Base-by-base conservation (phyloP, 1,140 invertebrate species). In the Linepithema humile region DNA sequence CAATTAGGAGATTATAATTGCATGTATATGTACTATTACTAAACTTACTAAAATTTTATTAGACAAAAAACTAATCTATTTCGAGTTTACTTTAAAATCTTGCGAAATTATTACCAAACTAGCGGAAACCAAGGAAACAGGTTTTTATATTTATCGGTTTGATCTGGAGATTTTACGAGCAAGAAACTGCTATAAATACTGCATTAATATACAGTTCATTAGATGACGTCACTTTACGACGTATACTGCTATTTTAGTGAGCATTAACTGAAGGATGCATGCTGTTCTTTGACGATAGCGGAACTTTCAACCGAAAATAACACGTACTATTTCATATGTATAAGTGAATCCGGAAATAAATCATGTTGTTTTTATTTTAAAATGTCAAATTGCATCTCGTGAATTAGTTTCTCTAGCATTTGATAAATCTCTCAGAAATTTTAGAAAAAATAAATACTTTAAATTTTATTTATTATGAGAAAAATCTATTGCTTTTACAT, bases 141-240 rank as follows among this genome's bases (percentile, higher is more conserved):
- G 85, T 55, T 88, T 83, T 67, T 40, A 77, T 90, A 90, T 89
- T 90, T 91, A 88, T 92, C 84, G 78, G 87, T 87, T 91, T 85
- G 78, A 60, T 43, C 59, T 20, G 62, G 82, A 85, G 64, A 82
- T 74, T 89, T 91, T 89, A 91, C 83, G 87, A 85, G 88, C 40
- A 64, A 80, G 82, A 50, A 88, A 78, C 74, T 74, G 62, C 90
- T 90, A 90, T 90, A 92, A 92, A 92, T 91, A 90, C 69, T 85
- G 29, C 82, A 82, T 89, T 87, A 89, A 90, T 91, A 83, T 78
- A 65, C 77, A 77, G 85, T 88, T 91, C 89, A 88, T 92, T 92
- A 91, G 85, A 89, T 91, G 91, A 92, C 90, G 91, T 91, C 90
- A 91, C 23, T 88, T 89, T 80, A 88, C 64, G 85, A 82, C 75